Evolutionary conservation across 1,140 invertebrate species (phyloP).

Genomic region (Zaprionus camerounensis): DNA sequence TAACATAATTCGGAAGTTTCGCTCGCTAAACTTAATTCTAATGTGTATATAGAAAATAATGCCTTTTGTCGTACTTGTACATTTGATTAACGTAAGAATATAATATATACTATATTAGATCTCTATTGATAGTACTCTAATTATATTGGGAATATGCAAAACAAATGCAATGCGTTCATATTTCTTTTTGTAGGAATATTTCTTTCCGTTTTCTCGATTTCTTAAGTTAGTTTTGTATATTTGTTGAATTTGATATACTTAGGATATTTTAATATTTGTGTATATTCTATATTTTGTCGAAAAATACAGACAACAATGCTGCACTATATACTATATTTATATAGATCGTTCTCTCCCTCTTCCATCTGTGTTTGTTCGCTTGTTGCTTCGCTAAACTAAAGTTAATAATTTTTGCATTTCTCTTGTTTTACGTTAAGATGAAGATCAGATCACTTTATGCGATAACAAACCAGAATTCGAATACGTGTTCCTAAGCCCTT

Average conservation of each 20-base stretch:
- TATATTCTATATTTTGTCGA: slow-evolving; percentile 52
- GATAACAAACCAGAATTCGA: slow-evolving; percentile 57
- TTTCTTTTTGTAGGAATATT: slow-evolving; percentile 62
- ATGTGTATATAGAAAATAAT: slow-evolving; percentile 3
- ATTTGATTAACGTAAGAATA: slow-evolving; percentile 26
- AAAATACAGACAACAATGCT: slow-evolving; percentile 58
- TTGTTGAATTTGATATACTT: slow-evolving; percentile 24
- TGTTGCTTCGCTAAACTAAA: slow-evolving; percentile 53
- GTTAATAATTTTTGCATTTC: slow-evolving; percentile 35
- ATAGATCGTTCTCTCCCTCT: neutral
- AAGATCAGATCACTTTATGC: slow-evolving; percentile 79
- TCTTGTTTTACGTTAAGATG: slow-evolving; percentile 69
- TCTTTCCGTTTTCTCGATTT: slow-evolving; percentile 32
- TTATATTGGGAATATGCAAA: slow-evolving; percentile 62
- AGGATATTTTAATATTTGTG: slow-evolving; percentile 42
- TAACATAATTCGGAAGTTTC: slow-evolving; percentile 46
- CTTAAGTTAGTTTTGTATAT: slow-evolving; percentile 6
- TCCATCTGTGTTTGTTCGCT: slow-evolving; percentile 58
- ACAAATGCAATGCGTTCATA: slow-evolving; percentile 59
- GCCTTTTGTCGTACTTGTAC: slow-evolving; percentile 25
- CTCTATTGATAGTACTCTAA: slow-evolving; percentile 12
- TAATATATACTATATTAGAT: slow-evolving; percentile 35
- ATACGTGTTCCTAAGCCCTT: slow-evolving; percentile 65
- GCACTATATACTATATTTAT: slow-evolving; percentile 9
- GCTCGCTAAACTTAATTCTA: neutral